Evolutionary conservation across 2,113 vertebrate species (phyloP), one percentile per base, ranked within the genome.

Genomic region (Cyanoramphus novaezelandiae): DNA sequence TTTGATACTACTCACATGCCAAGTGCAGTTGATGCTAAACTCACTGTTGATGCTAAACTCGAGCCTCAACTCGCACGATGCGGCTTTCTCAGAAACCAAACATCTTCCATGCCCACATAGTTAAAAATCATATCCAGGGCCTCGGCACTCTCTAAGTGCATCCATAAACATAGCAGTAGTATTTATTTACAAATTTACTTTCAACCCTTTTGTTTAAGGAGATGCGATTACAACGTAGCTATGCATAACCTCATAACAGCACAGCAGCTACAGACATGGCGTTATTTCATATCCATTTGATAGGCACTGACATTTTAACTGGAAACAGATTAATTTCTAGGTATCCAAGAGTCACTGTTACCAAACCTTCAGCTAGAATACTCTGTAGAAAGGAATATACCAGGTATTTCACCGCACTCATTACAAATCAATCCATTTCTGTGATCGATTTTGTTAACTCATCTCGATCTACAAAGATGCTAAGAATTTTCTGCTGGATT

Each of bases 141-240:
- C 87, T 77, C 65, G 37, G n/a, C 14, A 17, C 81, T 76, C 57
- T 41, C 67, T 63, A 37, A 53, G 43, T 33, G 35, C 80, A 37
- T 24, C 57, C 57, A 49, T 50, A 88, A 87, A 75, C 41, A 55
- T 0, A 24, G 35, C 52, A 53, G 60, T 57, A 47, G 52, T 43
- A 88, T 80, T 83, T 53, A 74, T 75, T 86, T 68, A 85, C 41
- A 84, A 92, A 87, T 94, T 82, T 60, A 69, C 55, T 91, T 87
- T 65, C 49, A 37, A 71, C 83, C 79, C 20, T 86, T 89, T 69
- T 86, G 49, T 75, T 86, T 76, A 63, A 91, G 53, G 53, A 86
- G 83, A 80, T 74, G 70, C 10, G 20, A 92, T 97, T 95, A 89
- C 80, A 89, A 90, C 50, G 77, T 70, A 69, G 82, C 84, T 94